These are phyloP conservation scores for Spicauda simplicius DNA, from an alignment of 2,888 invertebrate species.

Conservation along the genomic window DNA sequence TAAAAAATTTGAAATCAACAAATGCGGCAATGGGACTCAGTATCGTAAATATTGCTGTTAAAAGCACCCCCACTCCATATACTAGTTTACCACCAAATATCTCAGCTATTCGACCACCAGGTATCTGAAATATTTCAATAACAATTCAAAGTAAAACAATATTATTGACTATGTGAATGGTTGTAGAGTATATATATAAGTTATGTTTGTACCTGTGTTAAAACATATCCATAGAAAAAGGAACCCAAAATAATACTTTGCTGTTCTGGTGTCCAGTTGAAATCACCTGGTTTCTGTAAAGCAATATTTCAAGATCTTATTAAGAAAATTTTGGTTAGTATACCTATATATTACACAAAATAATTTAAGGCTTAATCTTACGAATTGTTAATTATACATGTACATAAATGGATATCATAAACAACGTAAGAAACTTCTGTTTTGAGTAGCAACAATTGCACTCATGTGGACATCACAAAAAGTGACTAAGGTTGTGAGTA, in stretches of 20 bases:
- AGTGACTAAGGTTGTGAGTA: too few species aligned
- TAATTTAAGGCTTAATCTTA: too few species aligned
- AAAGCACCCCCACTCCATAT: constrained; percentile 91
- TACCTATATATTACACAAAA: too few species aligned
- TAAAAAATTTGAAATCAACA: constrained; percentile 87
- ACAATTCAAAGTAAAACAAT: not conserved
- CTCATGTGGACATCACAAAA: too few species aligned
- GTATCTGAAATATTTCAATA: constrained; percentile 66
- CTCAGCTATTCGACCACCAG: constrained; percentile 93
- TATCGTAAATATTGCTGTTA: constrained; percentile 93
- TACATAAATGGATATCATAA: too few species aligned
- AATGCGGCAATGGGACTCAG: constrained; percentile 93
- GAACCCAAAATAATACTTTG: constrained; percentile 93
- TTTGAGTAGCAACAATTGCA: too few species aligned
- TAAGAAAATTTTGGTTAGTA: too few species aligned
- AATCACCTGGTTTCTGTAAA: constrained; percentile 88
- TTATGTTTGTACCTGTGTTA: constrained; percentile 87
- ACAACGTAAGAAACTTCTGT: too few species aligned
- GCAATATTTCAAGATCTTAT: constrained; percentile 10
- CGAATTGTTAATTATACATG: too few species aligned
- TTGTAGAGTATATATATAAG: too few species aligned
- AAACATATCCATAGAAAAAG: constrained; percentile 93
- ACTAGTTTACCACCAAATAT: constrained; percentile 94
- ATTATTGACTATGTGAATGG: not conserved
- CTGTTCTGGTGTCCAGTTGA: constrained; percentile 91